Evolutionary conservation across 1,140 invertebrate genomes (phyloP).

Genomic region (Drosophila sp.): DNA sequence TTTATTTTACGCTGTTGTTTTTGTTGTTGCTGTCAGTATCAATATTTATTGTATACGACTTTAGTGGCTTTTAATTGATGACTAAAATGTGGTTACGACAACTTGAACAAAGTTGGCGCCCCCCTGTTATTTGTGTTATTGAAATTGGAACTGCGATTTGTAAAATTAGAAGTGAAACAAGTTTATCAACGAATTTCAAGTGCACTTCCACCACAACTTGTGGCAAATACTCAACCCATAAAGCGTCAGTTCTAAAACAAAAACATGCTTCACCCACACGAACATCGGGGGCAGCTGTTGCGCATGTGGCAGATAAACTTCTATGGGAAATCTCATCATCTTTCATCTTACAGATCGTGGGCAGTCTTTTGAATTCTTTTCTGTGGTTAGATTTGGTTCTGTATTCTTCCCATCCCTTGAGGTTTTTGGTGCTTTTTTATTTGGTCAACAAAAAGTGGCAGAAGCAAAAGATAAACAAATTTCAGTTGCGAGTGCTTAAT

Average conservation of each 20-base stretch:
- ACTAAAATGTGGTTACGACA: constrained; percentile 69
- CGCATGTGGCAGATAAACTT: constrained; percentile 58
- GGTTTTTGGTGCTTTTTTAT: constrained; percentile 27
- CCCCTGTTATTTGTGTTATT: constrained; percentile 23
- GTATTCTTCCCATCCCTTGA: constrained; percentile 16
- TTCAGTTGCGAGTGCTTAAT: constrained; percentile 36
- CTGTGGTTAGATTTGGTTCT: constrained; percentile 33
- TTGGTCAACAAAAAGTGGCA: constrained; percentile 8
- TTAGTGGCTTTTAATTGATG: constrained; percentile 71
- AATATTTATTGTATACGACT: constrained; percentile 54
- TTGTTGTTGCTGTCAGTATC: constrained; percentile 38
- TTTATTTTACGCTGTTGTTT: constrained; percentile 48
- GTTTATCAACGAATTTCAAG: constrained; percentile 54
- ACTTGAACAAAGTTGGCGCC: constrained; percentile 56
- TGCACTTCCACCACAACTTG: constrained; percentile 22
- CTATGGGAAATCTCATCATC: constrained; percentile 17
- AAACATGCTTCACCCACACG: constrained; percentile 34
- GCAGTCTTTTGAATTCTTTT: constrained; percentile 44
- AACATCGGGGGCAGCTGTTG: constrained; percentile 31
- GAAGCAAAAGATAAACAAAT: constrained; percentile 8
- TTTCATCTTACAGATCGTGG: constrained; percentile 14
- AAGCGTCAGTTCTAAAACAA: constrained; percentile 33
- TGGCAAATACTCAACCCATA: constrained; percentile 53
- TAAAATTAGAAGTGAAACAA: constrained; percentile 63
- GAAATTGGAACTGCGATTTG: constrained; percentile 60